Percentiles rank a stretch among this genome's conserved stretches.
These are phyloP conservation scores for Suricata suricatta DNA, from an alignment of 2,113 vertebrate genomes.

Conservation along the genomic window DNA sequence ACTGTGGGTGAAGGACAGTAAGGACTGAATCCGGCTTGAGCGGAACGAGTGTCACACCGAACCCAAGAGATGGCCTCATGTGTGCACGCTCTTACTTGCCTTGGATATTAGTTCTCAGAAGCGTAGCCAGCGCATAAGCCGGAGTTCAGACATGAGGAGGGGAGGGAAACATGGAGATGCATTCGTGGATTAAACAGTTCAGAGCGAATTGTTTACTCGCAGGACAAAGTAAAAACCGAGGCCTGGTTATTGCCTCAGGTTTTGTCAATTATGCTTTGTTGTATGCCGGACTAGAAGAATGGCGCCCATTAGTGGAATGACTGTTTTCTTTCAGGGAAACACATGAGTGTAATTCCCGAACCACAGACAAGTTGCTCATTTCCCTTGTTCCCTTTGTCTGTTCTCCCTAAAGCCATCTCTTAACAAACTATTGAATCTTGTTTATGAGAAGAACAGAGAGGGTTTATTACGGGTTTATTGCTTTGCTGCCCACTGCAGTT, in stretches of 20 bases:
- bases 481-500: constrained; percentile 42
- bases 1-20: not conserved
- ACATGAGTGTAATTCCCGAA: constrained; percentile 69
- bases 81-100: constrained; percentile 47
- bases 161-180: constrained; percentile 53
- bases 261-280: constrained; percentile 76
- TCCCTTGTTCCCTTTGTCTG: constrained; percentile 73
- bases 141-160: constrained; percentile 53
- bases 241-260: constrained; percentile 72
- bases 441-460: constrained; percentile 72
- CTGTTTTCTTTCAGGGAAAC: constrained; percentile 74
- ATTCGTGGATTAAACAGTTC: constrained; percentile 71
- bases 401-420: constrained; percentile 66
- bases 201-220: constrained; percentile 74
- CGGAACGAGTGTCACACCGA: constrained; percentile 8
- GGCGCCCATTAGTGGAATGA: constrained; percentile 72
- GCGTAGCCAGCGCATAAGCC: constrained; percentile 15
- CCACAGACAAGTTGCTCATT: constrained; percentile 75
- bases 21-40: not conserved
- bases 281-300: constrained; percentile 67
- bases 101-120: constrained; percentile 69
- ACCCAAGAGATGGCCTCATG: constrained; percentile 23
- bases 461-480: constrained; percentile 51
- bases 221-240: constrained; percentile 72
- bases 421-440: constrained; percentile 63